Evolutionary conservation across 2,888 invertebrate species (phyloP), one percentile per base, ranked within the genome.

Genomic region (Mamestra brassicae): DNA sequence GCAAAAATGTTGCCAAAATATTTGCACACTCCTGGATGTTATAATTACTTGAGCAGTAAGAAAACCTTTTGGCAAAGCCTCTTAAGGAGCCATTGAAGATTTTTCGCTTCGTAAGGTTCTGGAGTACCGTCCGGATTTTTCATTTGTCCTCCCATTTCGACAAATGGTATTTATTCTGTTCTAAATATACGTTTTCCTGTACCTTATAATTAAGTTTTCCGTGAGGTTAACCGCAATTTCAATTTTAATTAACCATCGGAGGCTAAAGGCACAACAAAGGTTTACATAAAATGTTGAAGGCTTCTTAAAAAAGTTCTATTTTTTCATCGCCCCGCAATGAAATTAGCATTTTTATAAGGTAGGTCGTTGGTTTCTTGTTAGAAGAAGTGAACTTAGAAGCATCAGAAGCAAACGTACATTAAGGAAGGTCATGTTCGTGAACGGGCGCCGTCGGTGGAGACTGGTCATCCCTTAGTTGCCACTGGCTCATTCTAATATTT

Each of bases 281-380:
- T 15, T 64, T n/a, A 34, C 54, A 72, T 74, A 84, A 83, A 80
- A 76, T n/a, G 26, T 68, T 36, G 54, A 47, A 65, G 38, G 64
- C 47, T 61, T 78, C 54, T 50, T 2, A 47, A 69, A 57, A 66
- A 81, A 11, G 10, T 54, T 58, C 3, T 34, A 62, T 63, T 54
- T 78, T 78, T 75, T 67, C 64, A 68, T 64, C 67, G 55, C 52
- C 10, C 26, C 6, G 52, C 67, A 80, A 71, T 78, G 5, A 78
- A 78, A 83, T 83, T 78, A n/a, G 52, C 79, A 78, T 78, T 83
- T 78, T 83, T 71, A 83, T 78, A 78, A 83, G 47, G 45, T 26
- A 47, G 10, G 4, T 50, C 58, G 54, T 83, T 64, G 50, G 26
- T 78, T 71, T 57, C 58, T 77, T 77, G 45, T 67, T 64, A 45